Percentiles rank a stretch among this genome's conserved stretches.
phyloP scores from a whole-genome alignment of 2,888 invertebrate species.

The Byasa hedistus region DNA sequence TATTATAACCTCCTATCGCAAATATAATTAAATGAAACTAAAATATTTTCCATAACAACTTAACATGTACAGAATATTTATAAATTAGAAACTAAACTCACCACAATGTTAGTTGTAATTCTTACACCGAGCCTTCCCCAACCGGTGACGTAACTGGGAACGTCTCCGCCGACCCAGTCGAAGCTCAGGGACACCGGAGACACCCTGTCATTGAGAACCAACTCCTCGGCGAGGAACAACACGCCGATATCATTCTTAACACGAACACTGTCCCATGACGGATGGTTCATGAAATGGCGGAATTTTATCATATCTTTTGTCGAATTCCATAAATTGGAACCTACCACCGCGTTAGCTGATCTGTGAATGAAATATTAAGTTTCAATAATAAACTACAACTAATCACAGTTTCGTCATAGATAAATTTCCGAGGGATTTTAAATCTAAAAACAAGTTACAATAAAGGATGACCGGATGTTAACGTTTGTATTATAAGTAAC shows the following conservation, averaged over 20 bases:
- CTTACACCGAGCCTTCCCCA: conserved; percentile 42
- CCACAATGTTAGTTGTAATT: background rate
- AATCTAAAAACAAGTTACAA: too few species aligned
- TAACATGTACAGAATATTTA: background rate
- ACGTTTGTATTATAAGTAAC: too few species aligned
- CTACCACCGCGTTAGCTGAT: conserved; percentile 39
- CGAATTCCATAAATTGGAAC: conserved; percentile 42
- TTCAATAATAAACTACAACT: background rate
- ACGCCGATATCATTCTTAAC: conserved; percentile 48
- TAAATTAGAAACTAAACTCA: background rate
- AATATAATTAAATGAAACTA: too few species aligned
- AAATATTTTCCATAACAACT: too few species aligned
- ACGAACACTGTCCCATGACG: conserved; percentile 37
- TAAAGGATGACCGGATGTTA: too few species aligned
- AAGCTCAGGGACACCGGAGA: conserved; percentile 34
- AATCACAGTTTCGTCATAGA: too few species aligned
- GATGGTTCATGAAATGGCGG: conserved; percentile 38
- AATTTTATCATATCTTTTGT: conserved; percentile 36
- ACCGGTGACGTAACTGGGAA: conserved; percentile 41
- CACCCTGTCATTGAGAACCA: conserved; percentile 34
- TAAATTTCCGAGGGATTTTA: too few species aligned
- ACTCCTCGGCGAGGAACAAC: conserved; percentile 22
- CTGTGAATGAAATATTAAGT: conserved; percentile 20
- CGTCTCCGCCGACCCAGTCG: conserved; percentile 33
- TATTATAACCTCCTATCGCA: too few species aligned